Evolutionary conservation across 2,797 vertebrate species (phyloP), one percentile per base, ranked within the genome.

Genomic region (Lepus oiostolus): DNA sequence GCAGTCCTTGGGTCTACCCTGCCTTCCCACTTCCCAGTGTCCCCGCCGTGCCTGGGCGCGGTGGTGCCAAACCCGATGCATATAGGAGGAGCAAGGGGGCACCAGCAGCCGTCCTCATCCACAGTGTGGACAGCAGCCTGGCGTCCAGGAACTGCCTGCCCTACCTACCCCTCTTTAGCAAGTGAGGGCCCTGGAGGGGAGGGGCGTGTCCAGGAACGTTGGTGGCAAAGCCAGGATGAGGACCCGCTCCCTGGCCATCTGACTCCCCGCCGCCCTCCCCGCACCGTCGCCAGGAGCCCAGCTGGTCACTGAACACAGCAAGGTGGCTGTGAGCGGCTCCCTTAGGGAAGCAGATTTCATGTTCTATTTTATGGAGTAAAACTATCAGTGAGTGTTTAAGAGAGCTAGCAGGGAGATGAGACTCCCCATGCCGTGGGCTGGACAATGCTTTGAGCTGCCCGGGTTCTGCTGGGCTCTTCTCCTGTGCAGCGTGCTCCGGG

Each of bases 321-420:
- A 50, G 63, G 35, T 71, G 52, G 1, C 3, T 52, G 80, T 30
- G 26, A 21, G 30, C 19, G 19, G 4, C 24, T 19, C 19, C 62
- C n/a, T 16, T 4, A 8, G 60, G 70, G 62, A 12, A 70, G 38
- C 67, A 32, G 90, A 88, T 50, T 76, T 7, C 62, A 7, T 2
- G 24, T 79, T 87, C 88, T 65, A 54, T 30, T 63, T 32, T 74
- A 76, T n/a, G 58, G 32, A 24, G 32, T 81, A 65, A 85, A 89
- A 83, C 72, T 63, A 30, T 50, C 42, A 67, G 38, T 7, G 58
- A 83, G 63, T 81, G 35, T 84, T 75, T 71, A 50, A 60, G 47
- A 84, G 60, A 84, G 60, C 32, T 87, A 26, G 85, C 42, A 47
- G 28, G 9, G 12, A 95, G 91, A 42, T 1, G 28, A 67, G 42